Conservation (phyloP, 2,797 vertebrate genomes). For the Synanceia verrucosa region DNA sequence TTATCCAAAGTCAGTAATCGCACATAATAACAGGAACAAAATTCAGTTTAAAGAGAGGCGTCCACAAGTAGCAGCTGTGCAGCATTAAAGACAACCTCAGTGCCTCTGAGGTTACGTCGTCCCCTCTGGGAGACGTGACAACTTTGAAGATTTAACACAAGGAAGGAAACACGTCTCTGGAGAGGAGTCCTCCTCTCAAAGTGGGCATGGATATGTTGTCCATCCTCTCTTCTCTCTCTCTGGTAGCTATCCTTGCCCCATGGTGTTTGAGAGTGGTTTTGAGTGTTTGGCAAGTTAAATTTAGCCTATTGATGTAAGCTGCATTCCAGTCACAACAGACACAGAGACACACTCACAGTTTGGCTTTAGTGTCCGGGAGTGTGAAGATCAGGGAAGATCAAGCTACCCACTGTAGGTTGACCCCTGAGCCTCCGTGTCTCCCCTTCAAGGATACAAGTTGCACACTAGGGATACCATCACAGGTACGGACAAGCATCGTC, state of each 20-base stretch:
- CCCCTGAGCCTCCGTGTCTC: conserved; percentile 74
- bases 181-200: conserved; percentile 13
- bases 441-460: conserved; percentile 74
- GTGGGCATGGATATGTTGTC: conserved; percentile 11
- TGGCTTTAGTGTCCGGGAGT: conserved; percentile 87
- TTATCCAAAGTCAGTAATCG: conserved; percentile 21
- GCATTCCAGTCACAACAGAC: conserved; percentile 92
- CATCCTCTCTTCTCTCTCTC: conserved; percentile 45
- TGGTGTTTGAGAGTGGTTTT: conserved; percentile 88
- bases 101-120: conserved; percentile 15
- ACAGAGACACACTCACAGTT: conserved; percentile 86
- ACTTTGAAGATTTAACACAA: conserved; percentile 30
- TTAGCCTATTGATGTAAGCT: conserved; percentile 98
- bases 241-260: conserved; percentile 57
- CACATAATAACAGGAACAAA: conserved; percentile 17
- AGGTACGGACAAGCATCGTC: conserved; percentile 72
- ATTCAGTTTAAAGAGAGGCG: conserved; percentile 1
- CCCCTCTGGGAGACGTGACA: conserved; percentile 9
- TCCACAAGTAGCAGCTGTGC: conserved; percentile 17
- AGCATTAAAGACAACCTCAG: not conserved
- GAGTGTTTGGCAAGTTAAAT: conserved; percentile 94
- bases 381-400: conserved; percentile 89
- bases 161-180: conserved; percentile 12
- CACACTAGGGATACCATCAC: conserved; percentile 56
- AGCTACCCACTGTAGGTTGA: conserved; percentile 76